phyloP scores from a whole-genome alignment of 37 sponge, comb jelly and placozoan species.

The Cliona cf. orientalis region DNA sequence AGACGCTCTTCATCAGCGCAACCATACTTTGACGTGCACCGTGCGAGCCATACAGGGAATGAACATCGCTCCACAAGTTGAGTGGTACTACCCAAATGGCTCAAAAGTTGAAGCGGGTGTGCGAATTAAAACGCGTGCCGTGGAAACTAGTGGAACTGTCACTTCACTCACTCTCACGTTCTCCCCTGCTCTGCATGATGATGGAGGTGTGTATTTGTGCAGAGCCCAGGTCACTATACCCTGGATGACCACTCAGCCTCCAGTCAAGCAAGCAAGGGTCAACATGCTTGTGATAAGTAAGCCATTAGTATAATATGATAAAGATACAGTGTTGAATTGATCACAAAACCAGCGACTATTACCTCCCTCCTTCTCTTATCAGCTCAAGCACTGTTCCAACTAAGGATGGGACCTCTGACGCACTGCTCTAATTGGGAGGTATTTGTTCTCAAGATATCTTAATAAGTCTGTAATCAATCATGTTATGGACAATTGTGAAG shows the following conservation, averaged over 20 bases:
- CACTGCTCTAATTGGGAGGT: not conserved
- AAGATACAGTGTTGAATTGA: no score
- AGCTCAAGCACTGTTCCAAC: slow-evolving; percentile 1
- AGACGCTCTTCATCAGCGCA: not conserved
- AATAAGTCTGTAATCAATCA: not conserved
- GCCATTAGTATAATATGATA: not conserved
- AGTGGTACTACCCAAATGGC: not conserved
- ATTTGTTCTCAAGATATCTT: not conserved
- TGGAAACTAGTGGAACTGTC: no score
- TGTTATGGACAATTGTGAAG: no score
- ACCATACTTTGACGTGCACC: not conserved
- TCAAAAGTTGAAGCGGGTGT: not conserved
- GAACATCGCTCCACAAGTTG: not conserved
- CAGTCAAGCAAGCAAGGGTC: not conserved
- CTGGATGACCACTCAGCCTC: not conserved
- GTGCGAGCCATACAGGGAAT: not conserved
- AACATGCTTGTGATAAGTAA: not conserved
- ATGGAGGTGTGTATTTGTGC: not conserved
- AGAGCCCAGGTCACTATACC: not conserved
- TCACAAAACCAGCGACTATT: not conserved
- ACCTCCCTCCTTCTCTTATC: not conserved
- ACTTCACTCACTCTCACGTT: no score
- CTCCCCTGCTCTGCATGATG: not conserved
- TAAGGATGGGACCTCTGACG: not conserved
- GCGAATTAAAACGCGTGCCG: not conserved